These are phyloP conservation scores for Strigops habroptila DNA, from an alignment of 2,113 vertebrate species.

Conservation along the genomic window DNA sequence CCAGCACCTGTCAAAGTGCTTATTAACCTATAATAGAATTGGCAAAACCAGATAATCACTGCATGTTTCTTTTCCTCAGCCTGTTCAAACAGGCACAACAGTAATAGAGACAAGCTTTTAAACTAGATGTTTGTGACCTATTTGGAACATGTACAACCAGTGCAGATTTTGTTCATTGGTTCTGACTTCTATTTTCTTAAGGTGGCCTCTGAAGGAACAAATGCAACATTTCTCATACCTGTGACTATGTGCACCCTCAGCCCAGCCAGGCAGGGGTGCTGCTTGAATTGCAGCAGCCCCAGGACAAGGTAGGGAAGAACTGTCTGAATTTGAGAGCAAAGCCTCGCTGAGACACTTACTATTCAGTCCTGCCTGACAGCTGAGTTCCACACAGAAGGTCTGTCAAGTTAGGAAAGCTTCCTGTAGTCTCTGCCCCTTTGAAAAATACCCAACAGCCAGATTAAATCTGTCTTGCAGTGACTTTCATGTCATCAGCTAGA, in stretches of 20 bases:
- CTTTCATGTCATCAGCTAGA: neutral
- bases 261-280: neutral
- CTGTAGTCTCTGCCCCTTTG: neutral
- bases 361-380: neutral
- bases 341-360: neutral
- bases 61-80: neutral
- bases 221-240: neutral
- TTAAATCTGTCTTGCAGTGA: neutral
- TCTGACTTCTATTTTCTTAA: neutral
- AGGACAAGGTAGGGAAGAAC: neutral
- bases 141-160: neutral
- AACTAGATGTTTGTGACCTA: slow-evolving; percentile 11
- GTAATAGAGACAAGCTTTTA: neutral
- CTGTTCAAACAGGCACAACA: neutral
- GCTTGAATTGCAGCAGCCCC: neutral
- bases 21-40: neutral
- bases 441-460: neutral
- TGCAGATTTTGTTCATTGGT: neutral
- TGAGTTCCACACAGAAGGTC: neutral
- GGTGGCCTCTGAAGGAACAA: neutral
- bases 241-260: neutral
- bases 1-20: neutral
- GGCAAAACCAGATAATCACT: neutral
- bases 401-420: neutral
- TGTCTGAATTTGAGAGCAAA: neutral